Evolutionary conservation across 2,113 vertebrate species (phyloP), one percentile per base, ranked within the genome.

Genomic region (Suricata suricatta): DNA sequence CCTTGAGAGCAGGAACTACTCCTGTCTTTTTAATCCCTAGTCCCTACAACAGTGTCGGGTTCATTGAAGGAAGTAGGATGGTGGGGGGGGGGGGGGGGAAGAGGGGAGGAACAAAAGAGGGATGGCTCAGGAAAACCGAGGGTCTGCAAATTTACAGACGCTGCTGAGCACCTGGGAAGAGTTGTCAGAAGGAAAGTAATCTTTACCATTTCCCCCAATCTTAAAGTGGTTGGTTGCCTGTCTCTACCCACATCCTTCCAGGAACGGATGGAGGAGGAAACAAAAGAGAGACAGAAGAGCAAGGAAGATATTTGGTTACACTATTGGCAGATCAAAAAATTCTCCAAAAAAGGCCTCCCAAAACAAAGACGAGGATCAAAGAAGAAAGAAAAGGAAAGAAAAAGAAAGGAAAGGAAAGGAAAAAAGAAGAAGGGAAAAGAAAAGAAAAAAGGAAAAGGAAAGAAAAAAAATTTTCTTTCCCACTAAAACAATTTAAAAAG

Each of bases 11-110:
- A 91, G n/a, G 13, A 47, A n/a, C 4, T 31, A 21, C 33, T 84
- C 10, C 7, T 12, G 9, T 29, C 4, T 72, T 35, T 31, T 47
- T 63, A 84, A 60, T 68, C 68, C 3, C 2, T 1, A 27, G 6
- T 2, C 0, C 31, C 66, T 27, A 81, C 23, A 10, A 66, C 19
- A 47, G 4, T 63, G 31, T 71, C 64, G 27, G 12, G 12, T 6
- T 3, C 44, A 2, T 1, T 19, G 7, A 0, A 52, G 71, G 2
- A 88, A 81, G n/a, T 35, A 13, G 27, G 29, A 60, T 35, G 1
- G 15, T 25, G 41, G 68, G 66, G 31, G 41, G 68, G 66, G 1
- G 33, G 38, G 13, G 5, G 9, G 21, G 3, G 5, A 68, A 23
- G 14, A 7, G 11, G 76, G 5, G 15, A 63, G 35, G 25, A 64